Conservation (phyloP, 2,797 vertebrate genomes). For the Manis javanica region DNA sequence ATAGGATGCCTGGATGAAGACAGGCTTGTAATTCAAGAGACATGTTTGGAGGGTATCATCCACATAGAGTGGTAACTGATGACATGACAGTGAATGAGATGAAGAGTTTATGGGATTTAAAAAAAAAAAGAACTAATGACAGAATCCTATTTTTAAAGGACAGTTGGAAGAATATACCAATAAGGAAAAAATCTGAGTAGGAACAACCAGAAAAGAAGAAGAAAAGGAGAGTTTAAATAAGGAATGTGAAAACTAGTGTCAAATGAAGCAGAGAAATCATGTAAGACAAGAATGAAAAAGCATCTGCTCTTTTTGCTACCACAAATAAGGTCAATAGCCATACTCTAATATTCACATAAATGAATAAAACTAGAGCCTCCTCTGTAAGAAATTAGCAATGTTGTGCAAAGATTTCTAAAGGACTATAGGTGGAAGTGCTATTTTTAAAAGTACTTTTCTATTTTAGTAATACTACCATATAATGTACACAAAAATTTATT, state of each 20-base stretch:
- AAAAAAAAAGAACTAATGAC: not conserved
- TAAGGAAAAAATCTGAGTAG: not conserved
- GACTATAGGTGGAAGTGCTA: not conserved
- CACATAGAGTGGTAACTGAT: not conserved
- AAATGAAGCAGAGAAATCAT: conserved; percentile 9
- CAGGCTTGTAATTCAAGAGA: not conserved
- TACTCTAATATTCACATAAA: not conserved
- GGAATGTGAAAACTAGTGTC: not conserved
- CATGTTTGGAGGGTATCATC: not conserved
- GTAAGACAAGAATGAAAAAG: not conserved
- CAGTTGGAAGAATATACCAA: not conserved
- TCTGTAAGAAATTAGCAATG: not conserved
- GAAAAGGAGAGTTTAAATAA: conserved; percentile 25
- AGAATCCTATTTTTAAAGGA: not conserved
- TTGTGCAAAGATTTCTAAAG: conserved; percentile 47
- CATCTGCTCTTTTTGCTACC: not conserved
- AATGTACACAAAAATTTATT: not conserved
- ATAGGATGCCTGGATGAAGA: not conserved
- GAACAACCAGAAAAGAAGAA: conserved; percentile 42
- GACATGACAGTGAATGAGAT: not conserved
- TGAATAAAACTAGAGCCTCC: conserved; percentile 36
- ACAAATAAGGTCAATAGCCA: not conserved
- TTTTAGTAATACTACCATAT: conserved; percentile 27
- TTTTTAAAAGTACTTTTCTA: conserved; percentile 57
- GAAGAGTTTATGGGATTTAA: not conserved